These are phyloP conservation scores for Pachycephus smyrnensis DNA, from an alignment of 2,888 invertebrate species.

Conservation along the genomic window DNA sequence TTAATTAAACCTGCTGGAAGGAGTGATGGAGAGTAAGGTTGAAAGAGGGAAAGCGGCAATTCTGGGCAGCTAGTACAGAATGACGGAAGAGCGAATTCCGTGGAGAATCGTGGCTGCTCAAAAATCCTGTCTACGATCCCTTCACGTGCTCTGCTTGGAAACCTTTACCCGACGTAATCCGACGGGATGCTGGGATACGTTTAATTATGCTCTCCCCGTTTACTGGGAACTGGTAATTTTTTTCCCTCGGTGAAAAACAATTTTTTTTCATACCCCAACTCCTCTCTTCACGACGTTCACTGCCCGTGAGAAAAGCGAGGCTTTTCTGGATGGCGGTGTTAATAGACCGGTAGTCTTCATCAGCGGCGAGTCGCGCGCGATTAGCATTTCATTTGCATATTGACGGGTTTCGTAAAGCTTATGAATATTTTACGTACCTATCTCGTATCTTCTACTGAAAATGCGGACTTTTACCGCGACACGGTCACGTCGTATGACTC, in stretches of 20 bases:
- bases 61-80: background rate
- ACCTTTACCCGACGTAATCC: background rate
- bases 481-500: background rate
- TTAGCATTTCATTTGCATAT: conserved; percentile 67
- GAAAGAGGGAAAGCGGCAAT: background rate
- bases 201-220: background rate
- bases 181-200: background rate
- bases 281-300: background rate
- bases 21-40: background rate
- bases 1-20: conserved; percentile 5
- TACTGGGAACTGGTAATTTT: background rate
- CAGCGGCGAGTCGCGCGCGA: conserved; percentile 36
- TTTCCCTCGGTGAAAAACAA: background rate
- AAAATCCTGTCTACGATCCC: background rate
- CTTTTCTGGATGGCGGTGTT: conserved; percentile 39
- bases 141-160: background rate
- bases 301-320: conserved; percentile 22
- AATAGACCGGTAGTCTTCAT: conserved; percentile 51
- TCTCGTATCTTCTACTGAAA: background rate
- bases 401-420: conserved; percentile 67
- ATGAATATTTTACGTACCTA: conserved; percentile 63
- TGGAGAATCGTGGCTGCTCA: background rate
- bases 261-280: background rate
- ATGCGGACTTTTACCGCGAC: background rate
- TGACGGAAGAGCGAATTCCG: background rate